These are phyloP conservation scores for Lonchura striata DNA, from an alignment of 2,113 vertebrate species.

Conservation along the genomic window DNA sequence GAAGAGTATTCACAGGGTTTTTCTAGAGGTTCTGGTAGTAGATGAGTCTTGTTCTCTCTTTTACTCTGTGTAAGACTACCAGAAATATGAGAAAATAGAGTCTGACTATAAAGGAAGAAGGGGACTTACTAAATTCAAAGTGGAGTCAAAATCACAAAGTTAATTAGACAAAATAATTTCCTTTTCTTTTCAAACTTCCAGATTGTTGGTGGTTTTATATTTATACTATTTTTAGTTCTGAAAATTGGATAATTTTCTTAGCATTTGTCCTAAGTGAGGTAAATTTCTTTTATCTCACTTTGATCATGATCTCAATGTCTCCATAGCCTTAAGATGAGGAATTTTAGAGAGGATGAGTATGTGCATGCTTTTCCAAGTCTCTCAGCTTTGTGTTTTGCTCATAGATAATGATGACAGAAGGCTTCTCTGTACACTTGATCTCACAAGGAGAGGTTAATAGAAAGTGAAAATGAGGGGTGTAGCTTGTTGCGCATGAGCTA, in stretches of 20 bases:
- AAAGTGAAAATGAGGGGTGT: conserved; percentile 51
- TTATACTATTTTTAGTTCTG: neutral
- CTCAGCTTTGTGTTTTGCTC: neutral
- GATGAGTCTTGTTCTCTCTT: neutral
- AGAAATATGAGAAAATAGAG: neutral
- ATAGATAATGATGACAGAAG: conserved; percentile 33
- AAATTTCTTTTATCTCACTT: neutral
- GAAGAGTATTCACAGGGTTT: neutral
- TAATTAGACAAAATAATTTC: neutral
- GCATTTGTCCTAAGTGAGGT: neutral
- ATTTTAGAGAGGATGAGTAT: neutral
- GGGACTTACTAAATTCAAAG: neutral
- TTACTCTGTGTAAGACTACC: neutral
- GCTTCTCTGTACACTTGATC: conserved; percentile 18
- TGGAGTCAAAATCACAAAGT: neutral
- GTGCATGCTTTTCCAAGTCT: neutral
- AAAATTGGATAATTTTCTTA: neutral
- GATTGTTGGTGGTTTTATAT: neutral
- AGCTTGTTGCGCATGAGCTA: conserved; percentile 25
- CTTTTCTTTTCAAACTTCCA: neutral
- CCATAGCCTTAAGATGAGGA: neutral
- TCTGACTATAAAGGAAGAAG: neutral
- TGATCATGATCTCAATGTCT: neutral
- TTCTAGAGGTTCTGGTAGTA: neutral
- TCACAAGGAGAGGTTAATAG: conserved; percentile 49